Percentiles rank a stretch among this genome's conserved stretches.
phyloP scores from a whole-genome alignment of 1,140 invertebrate species.

The Charaxes varanes region DNA sequence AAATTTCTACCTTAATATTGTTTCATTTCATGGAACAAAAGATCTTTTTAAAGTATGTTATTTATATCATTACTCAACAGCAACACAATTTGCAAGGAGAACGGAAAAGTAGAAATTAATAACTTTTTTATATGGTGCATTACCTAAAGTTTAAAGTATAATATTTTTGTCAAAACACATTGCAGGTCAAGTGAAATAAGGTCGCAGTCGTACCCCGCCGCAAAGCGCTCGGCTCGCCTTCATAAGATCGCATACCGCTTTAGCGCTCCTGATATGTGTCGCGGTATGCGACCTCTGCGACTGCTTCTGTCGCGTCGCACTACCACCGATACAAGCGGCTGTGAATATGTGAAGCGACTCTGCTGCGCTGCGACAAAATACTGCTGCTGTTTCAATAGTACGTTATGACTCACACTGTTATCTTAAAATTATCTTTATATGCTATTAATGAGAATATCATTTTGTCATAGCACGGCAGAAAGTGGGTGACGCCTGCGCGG shows the following conservation, averaged over 20 bases:
- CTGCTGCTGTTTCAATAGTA: too few relatives aligned
- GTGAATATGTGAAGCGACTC: neutral
- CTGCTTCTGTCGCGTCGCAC: constrained; percentile 11
- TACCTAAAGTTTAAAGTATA: too few relatives aligned
- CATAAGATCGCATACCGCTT: constrained; percentile 2
- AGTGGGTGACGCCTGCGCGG: constrained; percentile 11
- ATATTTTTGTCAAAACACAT: too few relatives aligned
- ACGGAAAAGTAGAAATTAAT: too few relatives aligned
- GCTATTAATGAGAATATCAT: neutral
- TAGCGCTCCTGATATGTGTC: constrained; percentile 4
- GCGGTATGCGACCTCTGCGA: constrained; percentile 1
- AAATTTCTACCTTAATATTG: too few relatives aligned
- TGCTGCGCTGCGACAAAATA: neutral
- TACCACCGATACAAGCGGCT: neutral
- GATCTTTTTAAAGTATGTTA: too few relatives aligned
- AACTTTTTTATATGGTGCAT: too few relatives aligned
- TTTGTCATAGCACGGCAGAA: neutral
- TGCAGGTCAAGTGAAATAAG: too few relatives aligned
- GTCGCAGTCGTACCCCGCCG: constrained; percentile 11
- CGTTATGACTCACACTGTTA: neutral
- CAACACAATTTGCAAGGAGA: too few relatives aligned
- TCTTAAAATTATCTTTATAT: neutral
- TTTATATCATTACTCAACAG: too few relatives aligned
- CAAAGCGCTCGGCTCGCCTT: constrained; percentile 8
- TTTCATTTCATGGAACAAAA: too few relatives aligned